Evolutionary conservation across 37 sponge, comb jelly and placozoan genomes (phyloP), one percentile per base, ranked within the genome.

Genomic region (Tethya wilhelma): DNA sequence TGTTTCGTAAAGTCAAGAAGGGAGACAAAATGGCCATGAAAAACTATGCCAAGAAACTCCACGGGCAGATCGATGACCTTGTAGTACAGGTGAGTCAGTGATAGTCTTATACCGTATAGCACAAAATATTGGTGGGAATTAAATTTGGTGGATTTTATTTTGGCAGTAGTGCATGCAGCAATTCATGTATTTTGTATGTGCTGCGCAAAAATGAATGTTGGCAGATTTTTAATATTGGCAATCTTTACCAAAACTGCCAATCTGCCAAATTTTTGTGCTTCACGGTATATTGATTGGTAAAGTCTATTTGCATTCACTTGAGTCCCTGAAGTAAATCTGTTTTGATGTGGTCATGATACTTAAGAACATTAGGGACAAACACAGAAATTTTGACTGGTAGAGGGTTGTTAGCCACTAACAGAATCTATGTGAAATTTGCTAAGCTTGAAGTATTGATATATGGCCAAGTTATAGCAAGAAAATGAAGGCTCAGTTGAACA

Each of bases 21-120:
- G 99, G 99, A 67, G 99, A 98, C 89, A 98, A 98, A 57, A 91
- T 96, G 93, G 99, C 81, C 32, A 89, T 98, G 95, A 98, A 98
- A 82, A 91, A 86, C 75, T 98, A 98, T 75, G 64, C 93, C 80
- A 95, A 90, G 83, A 98, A 96, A 73, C 93, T 96, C 40, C 97
- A 96, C 74, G 56, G 68, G 0, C 99, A 98, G 78, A 96, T 98
- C 72, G 89, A 94, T 53, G 93, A 86, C 64, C 75, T 96, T n/a
- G 99, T 98, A n/a, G 95, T 93, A 0, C 84, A 94, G 86, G 96
- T 95, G 68, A 45, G 42, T 44, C 3, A 32, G 5, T 9, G 1
- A 40, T 8, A 17, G 41, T 69, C 8, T 20, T 11, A 40, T 41
- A 20, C 42, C n/a, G 6, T 69, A 22, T 1, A 6, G 20, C 23